Evolutionary conservation across 2,113 vertebrate species (phyloP).

Genomic region (Uria aalge): DNA sequence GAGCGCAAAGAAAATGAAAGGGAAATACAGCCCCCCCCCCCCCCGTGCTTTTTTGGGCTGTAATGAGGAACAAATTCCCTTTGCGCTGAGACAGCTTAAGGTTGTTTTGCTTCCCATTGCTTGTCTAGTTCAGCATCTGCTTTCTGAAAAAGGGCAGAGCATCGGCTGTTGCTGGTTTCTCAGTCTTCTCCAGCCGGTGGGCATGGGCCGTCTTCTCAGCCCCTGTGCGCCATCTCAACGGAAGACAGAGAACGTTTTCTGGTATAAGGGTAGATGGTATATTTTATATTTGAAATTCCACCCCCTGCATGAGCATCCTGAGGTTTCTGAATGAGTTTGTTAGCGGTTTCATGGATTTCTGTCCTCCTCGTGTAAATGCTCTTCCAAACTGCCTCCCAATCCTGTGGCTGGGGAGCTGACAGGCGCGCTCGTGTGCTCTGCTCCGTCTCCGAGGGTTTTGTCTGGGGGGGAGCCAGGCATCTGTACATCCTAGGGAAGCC

Average conservation of each 20-base stretch:
- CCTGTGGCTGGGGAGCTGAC: neutral
- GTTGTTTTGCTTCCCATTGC: neutral
- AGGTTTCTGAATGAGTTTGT: neutral
- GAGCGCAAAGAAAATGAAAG: neutral
- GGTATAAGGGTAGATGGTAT: neutral
- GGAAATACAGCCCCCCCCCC: neutral
- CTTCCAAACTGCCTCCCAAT: neutral
- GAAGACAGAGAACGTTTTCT: neutral
- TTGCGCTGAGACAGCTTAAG: neutral
- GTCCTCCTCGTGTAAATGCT: neutral
- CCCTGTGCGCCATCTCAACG: neutral
- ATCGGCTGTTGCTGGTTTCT: neutral
- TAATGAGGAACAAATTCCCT: neutral
- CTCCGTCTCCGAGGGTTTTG: rapidly evolving
- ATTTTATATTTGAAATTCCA: neutral
- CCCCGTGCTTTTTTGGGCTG: neutral
- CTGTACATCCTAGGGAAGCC: rapidly evolving
- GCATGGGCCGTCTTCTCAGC: neutral
- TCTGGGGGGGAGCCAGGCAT: neutral
- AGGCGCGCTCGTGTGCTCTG: rapidly evolving
- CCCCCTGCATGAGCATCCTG: neutral
- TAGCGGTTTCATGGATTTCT: neutral
- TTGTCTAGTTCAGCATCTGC: neutral
- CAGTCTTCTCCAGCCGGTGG: neutral
- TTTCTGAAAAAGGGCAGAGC: neutral